Evolutionary conservation across 2,797 vertebrate species (phyloP).

Genomic region (Scarus forsteni): DNA sequence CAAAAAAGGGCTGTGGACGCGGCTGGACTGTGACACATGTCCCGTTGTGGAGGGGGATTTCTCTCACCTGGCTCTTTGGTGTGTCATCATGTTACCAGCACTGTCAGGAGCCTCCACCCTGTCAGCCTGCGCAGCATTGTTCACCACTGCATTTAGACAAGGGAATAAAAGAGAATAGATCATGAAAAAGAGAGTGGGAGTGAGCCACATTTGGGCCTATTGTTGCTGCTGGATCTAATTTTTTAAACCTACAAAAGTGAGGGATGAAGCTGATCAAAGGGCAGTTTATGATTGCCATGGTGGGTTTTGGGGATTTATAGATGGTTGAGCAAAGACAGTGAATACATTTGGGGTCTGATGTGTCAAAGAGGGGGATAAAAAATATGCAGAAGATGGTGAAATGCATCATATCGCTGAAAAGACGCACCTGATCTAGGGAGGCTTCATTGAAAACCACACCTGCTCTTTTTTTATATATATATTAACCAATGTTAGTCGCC

Average conservation of each 20-base stretch:
- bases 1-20: slow-evolving; percentile 77
- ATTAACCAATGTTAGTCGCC: slow-evolving; percentile 38
- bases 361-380: slow-evolving; percentile 30
- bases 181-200: slow-evolving; percentile 72
- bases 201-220: slow-evolving; percentile 68
- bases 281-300: slow-evolving; percentile 48
- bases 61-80: slow-evolving; percentile 79
- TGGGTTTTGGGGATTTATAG: slow-evolving; percentile 50
- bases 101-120: slow-evolving; percentile 75
- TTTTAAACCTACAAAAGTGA: slow-evolving; percentile 66
- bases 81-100: slow-evolving; percentile 84
- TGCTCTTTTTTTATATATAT: slow-evolving; percentile 43
- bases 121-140: slow-evolving; percentile 75
- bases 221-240: slow-evolving; percentile 68
- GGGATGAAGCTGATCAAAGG: slow-evolving; percentile 81
- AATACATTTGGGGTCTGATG: slow-evolving; percentile 30
- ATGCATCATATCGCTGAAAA: slow-evolving; percentile 52
- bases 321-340: slow-evolving; percentile 22
- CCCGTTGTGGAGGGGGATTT: slow-evolving; percentile 69
- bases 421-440: slow-evolving; percentile 54
- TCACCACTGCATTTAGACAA: slow-evolving; percentile 59
- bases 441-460: slow-evolving; percentile 56
- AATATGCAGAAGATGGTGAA: slow-evolving; percentile 29
- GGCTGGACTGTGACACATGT: slow-evolving; percentile 84
- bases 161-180: slow-evolving; percentile 73